Evolutionary conservation across 1,140 invertebrate genomes (phyloP).

Genomic region (Leucophenga varia): DNA sequence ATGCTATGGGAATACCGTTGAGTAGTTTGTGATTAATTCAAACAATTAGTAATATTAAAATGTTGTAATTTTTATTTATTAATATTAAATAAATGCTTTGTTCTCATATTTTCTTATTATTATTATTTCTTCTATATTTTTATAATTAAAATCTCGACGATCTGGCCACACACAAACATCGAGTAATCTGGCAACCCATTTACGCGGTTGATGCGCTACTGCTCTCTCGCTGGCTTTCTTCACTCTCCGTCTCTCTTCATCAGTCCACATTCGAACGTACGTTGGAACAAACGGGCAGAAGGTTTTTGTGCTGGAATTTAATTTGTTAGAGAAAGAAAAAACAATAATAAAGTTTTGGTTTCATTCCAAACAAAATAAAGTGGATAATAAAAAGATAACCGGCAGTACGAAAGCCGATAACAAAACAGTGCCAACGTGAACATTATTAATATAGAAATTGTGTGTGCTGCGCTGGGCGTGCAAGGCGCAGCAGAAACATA

Average conservation of each 20-base stretch:
- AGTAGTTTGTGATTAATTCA: too few relatives aligned
- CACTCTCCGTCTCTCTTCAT: constrained; percentile 33
- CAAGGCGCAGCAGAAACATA: constrained; percentile 26
- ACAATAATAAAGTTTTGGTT: constrained; percentile 48
- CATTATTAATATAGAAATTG: constrained; percentile 1
- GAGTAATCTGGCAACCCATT: constrained; percentile 11
- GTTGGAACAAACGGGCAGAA: constrained; percentile 33
- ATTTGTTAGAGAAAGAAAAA: constrained; percentile 54
- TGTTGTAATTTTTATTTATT: too few relatives aligned
- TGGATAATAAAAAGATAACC: constrained; percentile 21
- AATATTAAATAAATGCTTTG: too few relatives aligned
- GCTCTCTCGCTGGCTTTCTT: constrained; percentile 25
- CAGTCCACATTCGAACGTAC: constrained; percentile 32
- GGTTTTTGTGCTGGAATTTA: constrained; percentile 33
- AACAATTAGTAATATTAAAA: too few relatives aligned
- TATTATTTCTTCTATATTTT: too few relatives aligned
- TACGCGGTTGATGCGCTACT: constrained; percentile 20
- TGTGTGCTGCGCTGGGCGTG: constrained; percentile 27
- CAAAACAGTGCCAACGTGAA: constrained; percentile 3
- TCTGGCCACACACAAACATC: too few relatives aligned
- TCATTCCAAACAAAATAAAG: constrained; percentile 39
- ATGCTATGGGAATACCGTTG: too few relatives aligned
- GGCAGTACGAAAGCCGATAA: not conserved
- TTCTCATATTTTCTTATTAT: too few relatives aligned
- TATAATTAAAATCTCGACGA: too few relatives aligned